Base-by-base conservation (phyloP, 2,797 vertebrate genomes). In the Tauraco hartlaubi region DNA sequence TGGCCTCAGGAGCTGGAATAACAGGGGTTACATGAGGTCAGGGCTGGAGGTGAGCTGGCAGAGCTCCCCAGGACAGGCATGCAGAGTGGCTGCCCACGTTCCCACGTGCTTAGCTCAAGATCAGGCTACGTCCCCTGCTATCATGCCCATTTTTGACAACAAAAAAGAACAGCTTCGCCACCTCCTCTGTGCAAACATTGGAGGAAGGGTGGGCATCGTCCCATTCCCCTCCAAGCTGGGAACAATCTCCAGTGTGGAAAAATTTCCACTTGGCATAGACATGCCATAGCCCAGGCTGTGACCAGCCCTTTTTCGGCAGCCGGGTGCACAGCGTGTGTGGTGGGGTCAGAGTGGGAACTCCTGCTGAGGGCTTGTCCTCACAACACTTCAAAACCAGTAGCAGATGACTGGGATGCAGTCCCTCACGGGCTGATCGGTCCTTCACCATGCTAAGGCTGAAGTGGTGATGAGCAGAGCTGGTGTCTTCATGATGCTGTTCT, bases 11-110 rank as follows among this genome's bases (percentile, higher is more conserved):
- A 73, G 88, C 67, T 61, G 71, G 31, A 87, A 12, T 15, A 29
- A 4, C 77, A 58, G 89, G 72, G 77, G 83, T 62, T 59, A 29
- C 5, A 6, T 10, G 78, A 96, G 94, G 92, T 80, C 85, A 77
- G 89, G 82, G 41, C 88, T 68, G 71, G 91, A 89, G 88, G 88
- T 82, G 86, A 96, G 74, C 83, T 91, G 93, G 92, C 92, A 85
- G 17, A 55, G 75, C 59, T 79, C 52, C 63, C n/a, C 3, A 0
- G 66, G 77, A 51, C 76, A 73, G 91, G 61, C 93, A 67, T 0
- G 48, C 69, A 20, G 17, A 28, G 85, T 10, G 66, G 21, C 89
- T 89, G 88, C 66, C 87, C 3, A 2, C 66, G 7, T 84, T 94
- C 83, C 59, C 76, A 15, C 1, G 2, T 39, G 48, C 83, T 86